Percentiles rank a stretch among this genome's conserved stretches.
Conservation (phyloP, 1,140 invertebrate genomes). For the Drosophila lowei region DNA sequence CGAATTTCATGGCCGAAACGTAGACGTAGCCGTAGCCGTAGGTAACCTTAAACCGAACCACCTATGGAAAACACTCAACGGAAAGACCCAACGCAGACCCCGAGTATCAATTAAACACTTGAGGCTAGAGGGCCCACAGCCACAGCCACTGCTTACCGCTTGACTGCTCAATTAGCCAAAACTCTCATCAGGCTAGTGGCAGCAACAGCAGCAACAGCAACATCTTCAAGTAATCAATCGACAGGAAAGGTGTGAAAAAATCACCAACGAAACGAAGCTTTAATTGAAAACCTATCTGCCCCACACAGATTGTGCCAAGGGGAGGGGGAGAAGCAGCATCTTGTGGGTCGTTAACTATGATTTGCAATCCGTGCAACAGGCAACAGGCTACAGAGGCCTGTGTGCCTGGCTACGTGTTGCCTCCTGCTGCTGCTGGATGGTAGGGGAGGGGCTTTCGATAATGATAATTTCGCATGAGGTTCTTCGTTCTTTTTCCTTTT, state of each 20-base stretch:
- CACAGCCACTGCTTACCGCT: constrained; percentile 5
- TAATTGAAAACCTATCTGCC: constrained; percentile 66
- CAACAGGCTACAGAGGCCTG: not conserved
- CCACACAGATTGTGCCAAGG: not conserved
- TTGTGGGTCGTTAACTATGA: constrained; percentile 63
- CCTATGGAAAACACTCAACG: constrained; percentile 2
- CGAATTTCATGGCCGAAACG: too few species aligned
- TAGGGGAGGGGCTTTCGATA: constrained; percentile 33
- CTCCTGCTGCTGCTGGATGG: constrained; percentile 21
- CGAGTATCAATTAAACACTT: constrained; percentile 23
- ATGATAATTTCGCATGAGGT: constrained; percentile 76
- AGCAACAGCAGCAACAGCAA: too few species aligned
- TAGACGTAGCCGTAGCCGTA: not conserved
- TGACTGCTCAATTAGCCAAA: constrained; percentile 70
- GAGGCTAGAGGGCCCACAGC: too few species aligned
- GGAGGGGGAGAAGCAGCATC: constrained; percentile 7
- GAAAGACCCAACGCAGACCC: not conserved
- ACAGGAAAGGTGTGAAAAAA: constrained; percentile 1
- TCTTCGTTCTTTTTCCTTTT: constrained; percentile 11
- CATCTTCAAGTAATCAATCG: not conserved
- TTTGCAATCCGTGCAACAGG: constrained; percentile 58
- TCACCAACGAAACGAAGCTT: constrained; percentile 35
- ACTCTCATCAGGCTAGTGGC: not conserved
- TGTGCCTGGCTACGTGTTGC: constrained; percentile 36
- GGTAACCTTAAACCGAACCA: not conserved